Percentiles rank a stretch among this genome's conserved stretches.
Evolutionary conservation across 2,888 invertebrate species (phyloP).

Genomic region (Synergus japonicus): DNA sequence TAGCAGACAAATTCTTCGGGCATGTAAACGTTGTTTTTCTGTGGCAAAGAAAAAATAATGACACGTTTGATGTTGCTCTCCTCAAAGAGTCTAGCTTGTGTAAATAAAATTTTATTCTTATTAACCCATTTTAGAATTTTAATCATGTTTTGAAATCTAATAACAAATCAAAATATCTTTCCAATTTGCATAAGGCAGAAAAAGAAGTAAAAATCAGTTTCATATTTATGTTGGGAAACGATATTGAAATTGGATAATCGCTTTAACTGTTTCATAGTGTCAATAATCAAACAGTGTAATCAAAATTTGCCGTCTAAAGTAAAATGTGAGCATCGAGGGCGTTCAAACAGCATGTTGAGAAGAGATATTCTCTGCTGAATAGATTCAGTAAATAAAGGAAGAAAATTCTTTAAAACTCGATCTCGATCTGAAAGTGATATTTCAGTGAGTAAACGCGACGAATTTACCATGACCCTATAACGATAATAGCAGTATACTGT

Average conservation of each 20-base stretch:
- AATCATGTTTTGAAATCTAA: neutral
- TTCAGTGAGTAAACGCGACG: constrained; percentile 32
- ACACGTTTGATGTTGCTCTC: neutral
- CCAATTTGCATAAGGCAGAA: neutral
- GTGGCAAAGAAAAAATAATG: constrained; percentile 1
- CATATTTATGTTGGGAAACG: too few species aligned
- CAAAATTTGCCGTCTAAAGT: neutral
- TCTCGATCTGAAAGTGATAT: constrained; percentile 38
- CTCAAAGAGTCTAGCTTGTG: neutral
- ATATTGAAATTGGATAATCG: too few species aligned
- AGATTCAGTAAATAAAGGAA: constrained; percentile 9
- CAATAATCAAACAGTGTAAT: neutral
- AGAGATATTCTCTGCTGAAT: neutral
- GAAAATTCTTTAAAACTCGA: constrained; percentile 16
- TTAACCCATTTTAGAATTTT: neutral
- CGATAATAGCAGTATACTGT: constrained; percentile 51
- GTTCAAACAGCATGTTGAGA: neutral
- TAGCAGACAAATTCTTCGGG: constrained; percentile 23
- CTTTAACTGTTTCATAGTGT: neutral
- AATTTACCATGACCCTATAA: constrained; percentile 42
- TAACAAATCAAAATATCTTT: neutral
- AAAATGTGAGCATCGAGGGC: neutral
- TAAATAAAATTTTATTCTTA: neutral
- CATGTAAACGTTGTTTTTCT: constrained; percentile 24
- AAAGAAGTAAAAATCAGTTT: neutral